Percentiles rank a stretch among this genome's conserved stretches.
Evolutionary conservation across 1,140 invertebrate genomes (phyloP).

Genomic region (Plodia interpunctella): DNA sequence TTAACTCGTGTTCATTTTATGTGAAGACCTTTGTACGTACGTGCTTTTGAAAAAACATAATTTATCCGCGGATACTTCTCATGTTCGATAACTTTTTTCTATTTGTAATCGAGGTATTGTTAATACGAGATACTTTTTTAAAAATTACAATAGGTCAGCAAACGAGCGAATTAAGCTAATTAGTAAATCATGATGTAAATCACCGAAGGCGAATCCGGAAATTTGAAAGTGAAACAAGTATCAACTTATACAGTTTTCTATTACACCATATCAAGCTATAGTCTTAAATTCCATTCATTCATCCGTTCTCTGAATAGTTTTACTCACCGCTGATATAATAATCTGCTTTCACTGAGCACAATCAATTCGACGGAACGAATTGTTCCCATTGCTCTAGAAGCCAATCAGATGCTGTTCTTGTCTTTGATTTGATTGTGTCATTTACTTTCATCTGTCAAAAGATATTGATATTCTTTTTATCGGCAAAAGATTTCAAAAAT

Average conservation of each 20-base stretch:
- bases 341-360: conserved; percentile 28
- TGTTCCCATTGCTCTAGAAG: conserved; percentile 15
- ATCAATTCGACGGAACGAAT: conserved; percentile 34
- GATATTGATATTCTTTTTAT: background rate
- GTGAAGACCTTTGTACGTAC: too few species aligned
- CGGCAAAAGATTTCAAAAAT: background rate
- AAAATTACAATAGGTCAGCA: too few species aligned
- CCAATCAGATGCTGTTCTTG: background rate
- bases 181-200: too few species aligned
- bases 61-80: too few species aligned
- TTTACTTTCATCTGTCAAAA: background rate
- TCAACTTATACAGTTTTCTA: background rate
- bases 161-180: too few species aligned
- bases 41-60: too few species aligned
- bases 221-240: conserved; percentile 1
- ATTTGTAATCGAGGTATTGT: background rate
- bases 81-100: too few species aligned
- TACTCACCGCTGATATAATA: conserved; percentile 19
- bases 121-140: background rate
- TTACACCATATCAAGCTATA: background rate
- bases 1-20: too few species aligned
- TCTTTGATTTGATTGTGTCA: background rate
- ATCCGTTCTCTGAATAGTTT: conserved; percentile 7
- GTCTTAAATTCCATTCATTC: conserved; percentile 9
- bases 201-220: too few species aligned